Conservation (phyloP, 1,140 invertebrate genomes). For the Marisa cornuarietis region DNA sequence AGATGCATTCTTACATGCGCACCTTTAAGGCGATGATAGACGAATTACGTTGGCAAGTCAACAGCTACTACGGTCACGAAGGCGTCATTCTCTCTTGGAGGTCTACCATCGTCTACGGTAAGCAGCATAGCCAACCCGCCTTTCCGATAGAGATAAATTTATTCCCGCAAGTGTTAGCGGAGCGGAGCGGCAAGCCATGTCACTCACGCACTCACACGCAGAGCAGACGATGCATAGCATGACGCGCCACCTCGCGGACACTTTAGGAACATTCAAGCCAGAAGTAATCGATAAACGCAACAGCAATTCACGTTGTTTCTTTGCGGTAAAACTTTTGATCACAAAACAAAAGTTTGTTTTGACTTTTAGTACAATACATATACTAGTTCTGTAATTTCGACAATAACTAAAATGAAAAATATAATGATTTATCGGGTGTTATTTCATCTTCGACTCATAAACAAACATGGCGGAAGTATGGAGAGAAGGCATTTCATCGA, state of each 20-base stretch:
- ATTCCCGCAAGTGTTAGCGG: slow-evolving; percentile 6
- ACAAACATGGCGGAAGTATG: slow-evolving; percentile 28
- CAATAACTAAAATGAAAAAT: slow-evolving; percentile 9
- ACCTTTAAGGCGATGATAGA: no score
- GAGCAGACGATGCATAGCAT: slow-evolving; percentile 27
- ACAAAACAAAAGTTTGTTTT: slow-evolving; percentile 2
- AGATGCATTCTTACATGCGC: no score
- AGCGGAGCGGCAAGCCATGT: slow-evolving; percentile 24
- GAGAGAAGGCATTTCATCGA: slow-evolving; percentile 21
- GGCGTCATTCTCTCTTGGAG: no score
- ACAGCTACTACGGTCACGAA: no score
- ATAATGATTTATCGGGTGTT: slow-evolving; percentile 19
- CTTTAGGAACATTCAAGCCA: slow-evolving; percentile 13
- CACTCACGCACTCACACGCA: slow-evolving; percentile 17
- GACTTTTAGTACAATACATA: not conserved
- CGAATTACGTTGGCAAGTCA: no score
- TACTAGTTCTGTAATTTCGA: not conserved
- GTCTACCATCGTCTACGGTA: no score
- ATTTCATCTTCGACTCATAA: slow-evolving; percentile 29
- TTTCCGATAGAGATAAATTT: no score
- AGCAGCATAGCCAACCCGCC: no score
- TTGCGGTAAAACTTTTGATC: slow-evolving; percentile 8
- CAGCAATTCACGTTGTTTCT: slow-evolving; percentile 2
- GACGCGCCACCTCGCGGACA: slow-evolving; percentile 27
- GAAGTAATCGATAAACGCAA: slow-evolving; percentile 24